Base-by-base conservation (phyloP, 2,113 vertebrate species). In the Speoplatyrhinus poulsoni region DNA sequence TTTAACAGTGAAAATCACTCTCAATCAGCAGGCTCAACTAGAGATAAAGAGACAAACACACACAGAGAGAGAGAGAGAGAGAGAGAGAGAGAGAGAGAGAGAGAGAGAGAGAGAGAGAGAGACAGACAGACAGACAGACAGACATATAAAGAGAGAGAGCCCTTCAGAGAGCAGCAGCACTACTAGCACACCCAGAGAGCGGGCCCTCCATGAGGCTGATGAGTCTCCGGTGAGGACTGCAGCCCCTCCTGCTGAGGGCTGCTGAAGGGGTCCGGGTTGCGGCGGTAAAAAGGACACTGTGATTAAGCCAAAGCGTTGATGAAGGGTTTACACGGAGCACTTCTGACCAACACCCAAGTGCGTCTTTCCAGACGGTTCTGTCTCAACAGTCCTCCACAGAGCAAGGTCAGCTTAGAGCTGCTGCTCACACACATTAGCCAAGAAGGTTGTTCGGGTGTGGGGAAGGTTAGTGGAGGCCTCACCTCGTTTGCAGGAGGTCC, bases 401-500 rank as follows among this genome's bases (percentile, higher is more conserved):
- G 65, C 85, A 88, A 88, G 86, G 86, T 89, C 85, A 83, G 8
- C 4, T 9, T 54, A 49, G 62, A 57, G 73, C 63, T 69, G 72
- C 65, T 55, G 68, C 46, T 63, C 59, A 17, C 12, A 36, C 19
- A 62, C 4, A 5, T 1, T 36, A 60, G 41, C 3, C 13, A 3
- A 54, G 59, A 55, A 72, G n/a, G 64, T 13, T 57, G 12, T 12
- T 32, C 26, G 26, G 26, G 26, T 52, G 52, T 59, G 12, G 9
- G 5, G 6, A 48, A 3, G 62, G 60, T 63, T 9, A 60, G 19
- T 60, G 13, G 59, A 13, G 67, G 67, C 1, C 96, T 96, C 93
- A 99, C 98, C 95, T 95, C 96, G 95, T 91, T 98, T 97, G 92
- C 98, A 99, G 77, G 95, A 83, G 49, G 96, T 95, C 74, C 97